These are phyloP conservation scores for Leptinotarsa defecta DNA, from an alignment of 1,140 invertebrate genomes.

Conservation along the genomic window DNA sequence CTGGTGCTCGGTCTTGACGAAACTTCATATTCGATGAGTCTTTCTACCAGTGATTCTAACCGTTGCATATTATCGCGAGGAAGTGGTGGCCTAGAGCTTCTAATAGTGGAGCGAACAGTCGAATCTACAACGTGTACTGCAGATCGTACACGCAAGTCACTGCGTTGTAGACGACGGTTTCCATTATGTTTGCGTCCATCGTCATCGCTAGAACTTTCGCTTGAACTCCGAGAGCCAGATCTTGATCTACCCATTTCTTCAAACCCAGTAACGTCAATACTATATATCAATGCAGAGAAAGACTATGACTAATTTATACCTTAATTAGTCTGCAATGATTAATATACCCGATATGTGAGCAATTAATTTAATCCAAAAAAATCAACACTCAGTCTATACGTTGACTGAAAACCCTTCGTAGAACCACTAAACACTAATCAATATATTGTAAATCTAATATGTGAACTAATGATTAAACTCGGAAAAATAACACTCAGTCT, in stretches of 20 bases:
- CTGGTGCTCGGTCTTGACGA: background rate
- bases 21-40: slow-evolving; percentile 4
- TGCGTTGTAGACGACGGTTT: background rate
- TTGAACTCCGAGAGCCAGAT: background rate
- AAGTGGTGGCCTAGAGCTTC: background rate
- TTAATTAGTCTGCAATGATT: background rate
- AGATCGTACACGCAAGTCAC: background rate
- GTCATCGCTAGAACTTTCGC: slow-evolving; percentile 7
- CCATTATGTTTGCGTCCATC: background rate
- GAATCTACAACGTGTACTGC: background rate
- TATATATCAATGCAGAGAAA: no score
- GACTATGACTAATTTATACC: background rate
- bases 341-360: no score
- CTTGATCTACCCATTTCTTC: slow-evolving; percentile 5
- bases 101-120: background rate
- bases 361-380: no score
- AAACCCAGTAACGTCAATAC: background rate
- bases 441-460: background rate
- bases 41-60: background rate
- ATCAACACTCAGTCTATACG: no score
- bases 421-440: no score
- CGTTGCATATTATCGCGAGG: slow-evolving; percentile 3
- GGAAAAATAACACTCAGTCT: no score
- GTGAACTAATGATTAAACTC: no score
- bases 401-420: no score